phyloP scores from a whole-genome alignment of 2,113 vertebrate genomes.

The Acrocephalus arundinaceus region DNA sequence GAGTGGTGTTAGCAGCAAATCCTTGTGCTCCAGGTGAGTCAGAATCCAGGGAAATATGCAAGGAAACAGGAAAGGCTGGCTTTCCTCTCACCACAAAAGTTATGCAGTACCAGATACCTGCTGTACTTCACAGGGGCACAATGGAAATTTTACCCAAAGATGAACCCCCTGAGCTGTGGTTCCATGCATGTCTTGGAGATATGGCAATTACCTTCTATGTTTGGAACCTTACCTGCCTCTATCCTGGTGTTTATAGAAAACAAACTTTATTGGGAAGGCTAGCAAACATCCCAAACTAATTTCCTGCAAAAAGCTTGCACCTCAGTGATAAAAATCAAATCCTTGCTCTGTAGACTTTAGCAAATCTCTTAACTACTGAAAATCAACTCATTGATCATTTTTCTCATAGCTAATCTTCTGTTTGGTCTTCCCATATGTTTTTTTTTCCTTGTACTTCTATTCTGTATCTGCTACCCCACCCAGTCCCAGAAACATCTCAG shows the following conservation, averaged over 20 bases:
- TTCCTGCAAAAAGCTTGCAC: background rate
- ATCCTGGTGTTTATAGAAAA: background rate
- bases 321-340: fast-evolving
- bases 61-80: background rate
- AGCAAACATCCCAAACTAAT: background rate
- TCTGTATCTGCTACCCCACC: background rate
- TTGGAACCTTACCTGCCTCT: background rate
- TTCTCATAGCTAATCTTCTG: background rate
- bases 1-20: background rate
- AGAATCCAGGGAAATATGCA: background rate
- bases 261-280: background rate
- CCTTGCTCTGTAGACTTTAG: background rate
- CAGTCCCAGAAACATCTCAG: background rate
- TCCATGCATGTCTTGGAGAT: background rate
- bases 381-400: background rate
- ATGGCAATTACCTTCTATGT: background rate
- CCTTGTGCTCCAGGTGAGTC: background rate
- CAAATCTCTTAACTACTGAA: background rate
- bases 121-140: background rate
- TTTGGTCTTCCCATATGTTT: background rate
- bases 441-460: background rate
- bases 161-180: background rate
- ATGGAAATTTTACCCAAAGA: background rate
- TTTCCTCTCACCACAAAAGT: background rate
- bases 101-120: background rate